Evolutionary conservation across 2,888 invertebrate species (phyloP).

Genomic region (Parnassius glacialis): DNA sequence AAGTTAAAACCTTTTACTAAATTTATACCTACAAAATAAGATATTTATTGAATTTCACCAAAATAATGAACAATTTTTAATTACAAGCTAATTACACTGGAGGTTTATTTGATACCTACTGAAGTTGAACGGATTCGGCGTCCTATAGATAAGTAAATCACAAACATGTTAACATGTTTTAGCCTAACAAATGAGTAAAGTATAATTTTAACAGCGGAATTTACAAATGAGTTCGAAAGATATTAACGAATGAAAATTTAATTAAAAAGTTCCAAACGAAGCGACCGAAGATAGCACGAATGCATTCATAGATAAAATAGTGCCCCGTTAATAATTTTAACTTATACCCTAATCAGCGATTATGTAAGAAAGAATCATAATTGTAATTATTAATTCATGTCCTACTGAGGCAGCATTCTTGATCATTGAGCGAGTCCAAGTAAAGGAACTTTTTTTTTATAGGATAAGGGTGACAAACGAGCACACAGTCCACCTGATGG

Average conservation of each 20-base stretch:
- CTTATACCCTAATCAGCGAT: constrained; percentile 72
- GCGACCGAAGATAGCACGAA: constrained; percentile 54
- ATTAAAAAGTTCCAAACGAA: constrained; percentile 64
- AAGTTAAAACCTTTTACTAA: too few species aligned
- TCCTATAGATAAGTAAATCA: too few species aligned
- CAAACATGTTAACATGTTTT: not conserved
- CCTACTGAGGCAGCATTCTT: constrained; percentile 51
- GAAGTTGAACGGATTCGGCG: too few species aligned
- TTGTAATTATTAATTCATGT: constrained; percentile 75
- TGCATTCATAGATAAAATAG: constrained; percentile 66
- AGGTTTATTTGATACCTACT: too few species aligned
- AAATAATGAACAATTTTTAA: too few species aligned
- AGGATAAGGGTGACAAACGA: too few species aligned
- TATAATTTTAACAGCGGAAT: constrained; percentile 45
- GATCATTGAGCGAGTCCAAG: constrained; percentile 2
- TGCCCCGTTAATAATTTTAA: constrained; percentile 62
- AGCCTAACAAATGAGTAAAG: constrained; percentile 34
- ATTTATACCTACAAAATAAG: too few species aligned
- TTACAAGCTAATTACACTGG: too few species aligned
- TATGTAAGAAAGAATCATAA: constrained; percentile 71
- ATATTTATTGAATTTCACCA: too few species aligned
- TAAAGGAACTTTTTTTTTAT: too few species aligned
- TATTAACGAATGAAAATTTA: constrained; percentile 66
- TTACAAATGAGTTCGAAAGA: constrained; percentile 46
- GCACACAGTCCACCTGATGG: too few species aligned